Evolutionary conservation across 2,797 vertebrate genomes (phyloP).

Genomic region (Sebastes melanostomus): DNA sequence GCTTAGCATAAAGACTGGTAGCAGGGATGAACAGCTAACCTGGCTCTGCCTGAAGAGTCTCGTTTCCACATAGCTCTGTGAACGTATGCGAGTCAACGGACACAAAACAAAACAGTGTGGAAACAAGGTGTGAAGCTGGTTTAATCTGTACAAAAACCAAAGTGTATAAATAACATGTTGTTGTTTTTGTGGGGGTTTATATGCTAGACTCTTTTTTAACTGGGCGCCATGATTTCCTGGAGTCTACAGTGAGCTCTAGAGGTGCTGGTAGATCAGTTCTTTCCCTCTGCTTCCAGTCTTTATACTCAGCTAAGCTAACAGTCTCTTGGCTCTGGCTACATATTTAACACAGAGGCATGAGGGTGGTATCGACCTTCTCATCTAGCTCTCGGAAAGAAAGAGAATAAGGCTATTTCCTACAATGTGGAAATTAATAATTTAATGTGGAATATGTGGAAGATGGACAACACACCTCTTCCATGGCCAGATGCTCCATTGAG

Average conservation of each 20-base stretch:
- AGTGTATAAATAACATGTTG: neutral
- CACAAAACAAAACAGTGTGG: no score
- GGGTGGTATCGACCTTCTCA: neutral
- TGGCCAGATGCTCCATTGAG: constrained; percentile 91
- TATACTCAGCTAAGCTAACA: neutral
- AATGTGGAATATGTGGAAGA: neutral
- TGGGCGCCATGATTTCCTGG: neutral
- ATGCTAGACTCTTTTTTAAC: neutral
- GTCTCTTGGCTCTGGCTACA: neutral
- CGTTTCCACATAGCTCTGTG: no score
- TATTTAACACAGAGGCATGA: neutral
- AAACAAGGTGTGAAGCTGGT: neutral
- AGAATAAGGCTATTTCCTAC: neutral
- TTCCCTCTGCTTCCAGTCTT: neutral
- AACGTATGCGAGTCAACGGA: no score
- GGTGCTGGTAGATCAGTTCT: neutral
- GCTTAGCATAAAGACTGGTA: neutral
- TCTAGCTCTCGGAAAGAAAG: neutral
- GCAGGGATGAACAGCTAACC: neutral
- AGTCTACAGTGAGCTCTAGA: neutral
- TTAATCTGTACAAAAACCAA: neutral
- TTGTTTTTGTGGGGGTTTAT: neutral
- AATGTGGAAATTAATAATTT: neutral
- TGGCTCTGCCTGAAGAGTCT: neutral
- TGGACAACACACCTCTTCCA: constrained; percentile 83